Percentiles rank a stretch among this genome's conserved stretches.
Evolutionary conservation across 1,140 invertebrate species (phyloP).

Genomic region (Ceratoteleas bidentatus): DNA sequence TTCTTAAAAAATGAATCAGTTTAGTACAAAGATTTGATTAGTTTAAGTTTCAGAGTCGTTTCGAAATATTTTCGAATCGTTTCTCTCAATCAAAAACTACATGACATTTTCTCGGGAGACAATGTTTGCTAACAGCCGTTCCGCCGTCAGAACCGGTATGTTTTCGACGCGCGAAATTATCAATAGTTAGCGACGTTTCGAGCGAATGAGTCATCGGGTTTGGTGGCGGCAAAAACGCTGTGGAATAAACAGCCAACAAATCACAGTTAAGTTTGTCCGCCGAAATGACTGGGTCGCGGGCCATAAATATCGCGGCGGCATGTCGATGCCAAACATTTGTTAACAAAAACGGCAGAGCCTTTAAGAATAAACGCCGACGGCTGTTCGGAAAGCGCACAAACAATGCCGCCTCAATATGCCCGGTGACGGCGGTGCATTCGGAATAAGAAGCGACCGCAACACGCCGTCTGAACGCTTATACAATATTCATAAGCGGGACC

Average conservation of each 20-base stretch:
- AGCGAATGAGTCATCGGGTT: background rate
- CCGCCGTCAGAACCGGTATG: too few species aligned
- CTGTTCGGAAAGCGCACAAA: conserved; percentile 56
- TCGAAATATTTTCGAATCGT: too few species aligned
- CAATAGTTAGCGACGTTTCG: background rate
- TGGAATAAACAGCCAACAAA: conserved; percentile 36
- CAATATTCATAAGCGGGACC: conserved; percentile 74
- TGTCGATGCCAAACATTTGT: conserved; percentile 36
- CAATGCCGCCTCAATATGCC: conserved; percentile 72
- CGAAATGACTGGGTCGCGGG: conserved; percentile 30
- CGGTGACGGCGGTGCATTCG: conserved; percentile 61
- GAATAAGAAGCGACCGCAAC: conserved; percentile 64
- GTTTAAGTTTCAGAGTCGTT: too few species aligned
- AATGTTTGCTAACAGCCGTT: too few species aligned
- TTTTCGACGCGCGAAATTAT: too few species aligned
- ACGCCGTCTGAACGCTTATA: conserved; percentile 69
- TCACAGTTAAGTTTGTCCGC: conserved; percentile 19
- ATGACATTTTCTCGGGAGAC: too few species aligned
- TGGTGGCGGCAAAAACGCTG: conserved; percentile 13
- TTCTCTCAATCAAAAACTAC: too few species aligned
- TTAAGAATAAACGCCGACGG: conserved; percentile 47
- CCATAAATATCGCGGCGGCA: conserved; percentile 38
- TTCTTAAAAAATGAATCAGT: too few species aligned
- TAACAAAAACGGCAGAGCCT: conserved; percentile 46
- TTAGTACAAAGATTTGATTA: too few species aligned